phyloP scores from a whole-genome alignment of 2,888 invertebrate species.

The Cheilosia pagana region DNA sequence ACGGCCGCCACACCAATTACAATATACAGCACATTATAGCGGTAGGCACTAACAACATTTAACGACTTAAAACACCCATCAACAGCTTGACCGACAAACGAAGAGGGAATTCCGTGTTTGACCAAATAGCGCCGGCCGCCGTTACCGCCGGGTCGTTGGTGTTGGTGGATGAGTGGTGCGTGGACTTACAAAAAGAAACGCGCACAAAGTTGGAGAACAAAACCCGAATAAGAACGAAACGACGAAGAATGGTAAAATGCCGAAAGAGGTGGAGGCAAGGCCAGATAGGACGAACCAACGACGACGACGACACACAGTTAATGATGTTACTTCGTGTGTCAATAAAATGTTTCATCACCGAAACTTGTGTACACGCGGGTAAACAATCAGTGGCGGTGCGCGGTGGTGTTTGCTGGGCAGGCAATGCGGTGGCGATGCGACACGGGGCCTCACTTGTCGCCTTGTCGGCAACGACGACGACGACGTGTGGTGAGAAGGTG shows the following conservation, averaged over 20 bases:
- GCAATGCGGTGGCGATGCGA: conserved; percentile 14
- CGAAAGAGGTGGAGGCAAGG: neutral
- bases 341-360: conserved; percentile 74
- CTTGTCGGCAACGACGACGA: conserved; percentile 9
- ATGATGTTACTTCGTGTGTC: conserved; percentile 74
- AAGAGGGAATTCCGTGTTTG: conserved; percentile 73
- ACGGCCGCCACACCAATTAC: conserved; percentile 75
- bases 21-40: conserved; percentile 71
- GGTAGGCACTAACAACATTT: conserved; percentile 74
- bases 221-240: neutral
- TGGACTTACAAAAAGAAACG: conserved; percentile 41
- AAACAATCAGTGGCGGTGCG: conserved; percentile 35
- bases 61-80: conserved; percentile 75
- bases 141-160: conserved; percentile 9
- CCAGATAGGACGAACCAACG: neutral
- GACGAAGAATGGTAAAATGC: neutral
- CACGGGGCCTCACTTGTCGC: conserved; percentile 48
- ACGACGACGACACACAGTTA: conserved; percentile 53
- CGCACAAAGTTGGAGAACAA: conserved; percentile 12
- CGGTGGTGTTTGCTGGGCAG: conserved; percentile 7
- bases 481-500: conserved; percentile 40
- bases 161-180: neutral
- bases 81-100: conserved; percentile 75
- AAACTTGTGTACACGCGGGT: conserved; percentile 61
- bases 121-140: conserved; percentile 71